Evolutionary conservation across 2,113 vertebrate species (phyloP).

Genomic region (Glaucidium brasilianum): DNA sequence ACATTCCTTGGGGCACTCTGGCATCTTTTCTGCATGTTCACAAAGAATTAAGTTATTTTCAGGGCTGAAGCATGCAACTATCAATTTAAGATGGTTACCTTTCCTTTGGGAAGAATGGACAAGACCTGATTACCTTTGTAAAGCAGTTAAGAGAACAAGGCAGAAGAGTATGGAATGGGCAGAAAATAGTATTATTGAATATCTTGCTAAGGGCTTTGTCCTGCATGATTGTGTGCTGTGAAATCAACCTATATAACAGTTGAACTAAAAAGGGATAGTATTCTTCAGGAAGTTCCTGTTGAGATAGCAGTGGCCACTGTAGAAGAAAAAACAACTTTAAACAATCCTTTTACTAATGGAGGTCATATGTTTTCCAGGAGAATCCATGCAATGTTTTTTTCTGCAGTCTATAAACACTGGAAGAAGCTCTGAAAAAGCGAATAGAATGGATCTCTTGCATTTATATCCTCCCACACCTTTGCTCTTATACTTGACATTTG

Average conservation of each 20-base stretch:
- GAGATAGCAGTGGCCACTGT: not conserved
- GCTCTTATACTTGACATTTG: not conserved
- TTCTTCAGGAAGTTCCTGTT: not conserved
- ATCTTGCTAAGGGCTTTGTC: too few relatives aligned
- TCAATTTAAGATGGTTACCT: not conserved
- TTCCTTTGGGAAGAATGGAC: not conserved
- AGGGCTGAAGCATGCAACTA: not conserved
- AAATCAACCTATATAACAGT: not conserved
- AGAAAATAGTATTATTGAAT: not conserved
- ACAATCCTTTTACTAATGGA: not conserved
- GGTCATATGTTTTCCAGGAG: not conserved
- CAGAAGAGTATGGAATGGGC: not conserved
- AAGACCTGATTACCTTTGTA: not conserved
- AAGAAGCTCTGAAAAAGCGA: not conserved
- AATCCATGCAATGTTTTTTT: not conserved
- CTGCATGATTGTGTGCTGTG: not conserved
- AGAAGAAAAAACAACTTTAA: not conserved
- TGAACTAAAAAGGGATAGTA: not conserved
- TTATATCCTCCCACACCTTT: accelerated
- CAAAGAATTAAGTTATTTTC: not conserved
- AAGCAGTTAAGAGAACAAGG: not conserved
- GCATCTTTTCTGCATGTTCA: not conserved
- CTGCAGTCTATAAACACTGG: accelerated
- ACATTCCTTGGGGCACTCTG: accelerated
- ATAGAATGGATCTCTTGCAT: not conserved